Percentiles rank a stretch among this genome's conserved stretches.
These are phyloP conservation scores for Deilephila elpenor DNA, from an alignment of 2,888 invertebrate species.

Conservation along the genomic window DNA sequence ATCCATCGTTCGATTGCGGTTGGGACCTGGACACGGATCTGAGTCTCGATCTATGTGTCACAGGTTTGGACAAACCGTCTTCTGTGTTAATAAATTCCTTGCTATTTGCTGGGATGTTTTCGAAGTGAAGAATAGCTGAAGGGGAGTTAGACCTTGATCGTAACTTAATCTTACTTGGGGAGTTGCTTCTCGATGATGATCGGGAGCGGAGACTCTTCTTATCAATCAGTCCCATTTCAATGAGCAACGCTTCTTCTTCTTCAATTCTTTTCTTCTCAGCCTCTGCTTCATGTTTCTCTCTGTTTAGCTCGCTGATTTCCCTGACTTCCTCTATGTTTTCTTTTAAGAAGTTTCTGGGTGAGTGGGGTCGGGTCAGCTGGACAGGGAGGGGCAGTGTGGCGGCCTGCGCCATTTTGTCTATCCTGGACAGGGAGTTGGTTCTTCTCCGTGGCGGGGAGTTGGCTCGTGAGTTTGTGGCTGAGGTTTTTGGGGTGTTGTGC, in stretches of 20 bases:
- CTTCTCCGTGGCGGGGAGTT: conserved; percentile 74
- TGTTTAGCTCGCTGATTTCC: conserved; percentile 78
- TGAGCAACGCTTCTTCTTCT: conserved; percentile 77
- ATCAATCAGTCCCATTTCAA: conserved; percentile 78
- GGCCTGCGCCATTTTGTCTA: conserved; percentile 76
- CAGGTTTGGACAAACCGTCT: conserved; percentile 61
- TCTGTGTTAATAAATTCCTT: conserved; percentile 63
- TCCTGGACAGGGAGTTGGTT: conserved; percentile 71
- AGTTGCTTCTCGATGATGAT: conserved; percentile 70
- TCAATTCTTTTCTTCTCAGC: conserved; percentile 71
- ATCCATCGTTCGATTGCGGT: conserved; percentile 78
- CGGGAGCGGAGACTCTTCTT: conserved; percentile 55
- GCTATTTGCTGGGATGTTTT: conserved; percentile 59
- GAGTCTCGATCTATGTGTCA: conserved; percentile 68
- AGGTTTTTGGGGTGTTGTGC: conserved; percentile 81
- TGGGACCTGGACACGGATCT: conserved; percentile 72
- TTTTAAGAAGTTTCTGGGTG: conserved; percentile 78
- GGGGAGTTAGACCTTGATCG: conserved; percentile 79
- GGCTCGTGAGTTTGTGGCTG: conserved; percentile 73
- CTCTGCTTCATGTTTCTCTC: conserved; percentile 78
- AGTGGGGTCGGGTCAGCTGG: conserved; percentile 64
- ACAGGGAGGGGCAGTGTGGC: conserved; percentile 65
- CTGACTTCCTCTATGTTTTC: conserved; percentile 80
- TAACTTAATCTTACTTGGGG: conserved; percentile 69
- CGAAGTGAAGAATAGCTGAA: conserved; percentile 65